Conservation (phyloP, 2,113 vertebrate genomes). For the Rhinoptilus africanus region DNA sequence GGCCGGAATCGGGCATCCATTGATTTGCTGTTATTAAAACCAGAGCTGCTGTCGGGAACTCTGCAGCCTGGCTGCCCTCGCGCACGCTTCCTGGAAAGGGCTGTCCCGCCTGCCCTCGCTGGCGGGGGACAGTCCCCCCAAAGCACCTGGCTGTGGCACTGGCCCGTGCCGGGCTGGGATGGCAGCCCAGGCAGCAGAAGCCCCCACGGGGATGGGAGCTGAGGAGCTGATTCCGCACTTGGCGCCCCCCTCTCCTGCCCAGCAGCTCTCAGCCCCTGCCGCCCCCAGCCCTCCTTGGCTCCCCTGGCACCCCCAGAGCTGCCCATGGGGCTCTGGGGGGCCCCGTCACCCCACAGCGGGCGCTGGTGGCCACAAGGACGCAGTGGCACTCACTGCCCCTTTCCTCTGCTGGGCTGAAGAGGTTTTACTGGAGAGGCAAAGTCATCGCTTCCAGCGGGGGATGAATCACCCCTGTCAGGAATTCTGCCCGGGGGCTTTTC, state of each 20-base stretch:
- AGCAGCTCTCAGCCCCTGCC: rapidly evolving
- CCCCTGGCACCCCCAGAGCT: rapidly evolving
- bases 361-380: neutral
- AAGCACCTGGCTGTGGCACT: neutral
- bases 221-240: rapidly evolving
- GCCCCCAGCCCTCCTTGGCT: no score
- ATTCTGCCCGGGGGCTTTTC: conserved; percentile 54
- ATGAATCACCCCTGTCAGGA: conserved; percentile 64
- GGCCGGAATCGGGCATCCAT: conserved; percentile 43
- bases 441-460: conserved; percentile 30
- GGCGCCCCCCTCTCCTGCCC: neutral
- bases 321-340: neutral
- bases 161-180: rapidly evolving
- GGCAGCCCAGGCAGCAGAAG: neutral
- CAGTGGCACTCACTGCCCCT: neutral
- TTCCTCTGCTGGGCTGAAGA: neutral
- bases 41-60: conserved; percentile 65
- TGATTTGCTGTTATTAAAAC: conserved; percentile 68
- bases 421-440: conserved; percentile 44
- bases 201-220: rapidly evolving
- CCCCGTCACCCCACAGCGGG: neutral
- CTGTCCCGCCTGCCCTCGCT: neutral
- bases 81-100: conserved; percentile 35
- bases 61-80: conserved; percentile 37
- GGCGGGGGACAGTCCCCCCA: neutral